Conservation (phyloP, 2,888 invertebrate species). For the Noctua fimbriata region DNA sequence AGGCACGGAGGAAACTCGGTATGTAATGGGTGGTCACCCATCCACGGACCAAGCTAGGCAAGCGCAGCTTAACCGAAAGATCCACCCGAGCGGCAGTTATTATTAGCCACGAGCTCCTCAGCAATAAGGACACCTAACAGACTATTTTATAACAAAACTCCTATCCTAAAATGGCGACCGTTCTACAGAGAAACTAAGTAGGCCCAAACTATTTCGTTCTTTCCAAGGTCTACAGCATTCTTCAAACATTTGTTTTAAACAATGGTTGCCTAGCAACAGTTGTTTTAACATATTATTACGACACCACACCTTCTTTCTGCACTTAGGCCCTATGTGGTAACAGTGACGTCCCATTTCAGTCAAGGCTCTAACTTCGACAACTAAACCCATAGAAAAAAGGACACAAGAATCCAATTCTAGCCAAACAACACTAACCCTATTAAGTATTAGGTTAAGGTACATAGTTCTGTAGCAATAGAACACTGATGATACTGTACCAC, state of each 20-base stretch:
- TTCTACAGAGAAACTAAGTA: conserved; percentile 55
- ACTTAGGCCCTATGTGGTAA: conserved; percentile 88
- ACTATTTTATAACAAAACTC: conserved; percentile 27
- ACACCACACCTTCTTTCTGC: conserved; percentile 85
- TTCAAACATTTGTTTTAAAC: conserved; percentile 66
- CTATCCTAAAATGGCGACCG: conserved; percentile 45
- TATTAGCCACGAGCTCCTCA: too few relatives aligned
- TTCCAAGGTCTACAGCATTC: conserved; percentile 66
- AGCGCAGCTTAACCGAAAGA: too few relatives aligned
- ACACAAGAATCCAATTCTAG: conserved; percentile 56
- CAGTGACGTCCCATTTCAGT: conserved; percentile 86
- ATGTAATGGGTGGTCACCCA: too few relatives aligned
- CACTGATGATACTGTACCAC: conserved; percentile 84
- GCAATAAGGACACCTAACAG: too few relatives aligned
- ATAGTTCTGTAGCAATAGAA: conserved; percentile 51
- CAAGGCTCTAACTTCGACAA: conserved; percentile 86
- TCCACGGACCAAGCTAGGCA: too few relatives aligned
- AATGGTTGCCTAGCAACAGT: conserved; percentile 76
- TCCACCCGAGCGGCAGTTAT: too few relatives aligned
- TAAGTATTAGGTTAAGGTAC: conserved; percentile 39
- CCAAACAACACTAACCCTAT: conserved; percentile 60
- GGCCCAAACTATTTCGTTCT: conserved; percentile 62
- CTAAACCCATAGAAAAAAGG: conserved; percentile 64
- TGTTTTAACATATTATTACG: conserved; percentile 78
- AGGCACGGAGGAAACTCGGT: too few relatives aligned